Evolutionary conservation across 2,797 vertebrate genomes (phyloP).

Genomic region (Darevskia mixta): DNA sequence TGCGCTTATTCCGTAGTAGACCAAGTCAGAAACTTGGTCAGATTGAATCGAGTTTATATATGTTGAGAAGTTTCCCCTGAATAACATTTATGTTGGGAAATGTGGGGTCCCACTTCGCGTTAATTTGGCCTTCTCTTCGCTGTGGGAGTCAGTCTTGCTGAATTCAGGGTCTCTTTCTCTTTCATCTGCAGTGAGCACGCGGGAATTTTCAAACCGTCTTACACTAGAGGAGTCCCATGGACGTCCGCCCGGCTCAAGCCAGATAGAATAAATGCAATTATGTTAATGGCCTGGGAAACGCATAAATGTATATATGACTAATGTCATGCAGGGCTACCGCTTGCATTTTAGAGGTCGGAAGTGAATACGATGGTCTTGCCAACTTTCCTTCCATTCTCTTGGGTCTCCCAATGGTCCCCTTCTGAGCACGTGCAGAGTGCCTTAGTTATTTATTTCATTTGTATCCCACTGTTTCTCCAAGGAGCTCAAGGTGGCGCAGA

Average conservation of each 20-base stretch:
- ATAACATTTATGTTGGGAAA: background rate
- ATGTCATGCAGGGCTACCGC: background rate
- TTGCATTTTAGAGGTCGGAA: background rate
- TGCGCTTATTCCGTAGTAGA: background rate
- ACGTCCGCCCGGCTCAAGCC: background rate
- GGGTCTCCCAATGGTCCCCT: too few relatives aligned
- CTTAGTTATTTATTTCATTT: too few relatives aligned
- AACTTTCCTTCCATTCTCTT: background rate
- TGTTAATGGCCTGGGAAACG: background rate
- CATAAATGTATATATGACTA: background rate
- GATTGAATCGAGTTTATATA: background rate
- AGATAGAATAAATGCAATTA: background rate
- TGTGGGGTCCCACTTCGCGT: background rate
- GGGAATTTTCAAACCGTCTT: too few relatives aligned
- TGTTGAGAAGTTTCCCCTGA: background rate
- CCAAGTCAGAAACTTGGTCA: background rate
- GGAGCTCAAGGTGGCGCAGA: too few relatives aligned
- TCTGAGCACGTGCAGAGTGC: background rate
- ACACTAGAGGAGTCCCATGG: background rate
- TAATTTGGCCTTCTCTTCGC: background rate
- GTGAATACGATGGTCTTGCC: background rate
- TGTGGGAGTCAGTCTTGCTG: background rate
- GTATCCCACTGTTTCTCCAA: too few relatives aligned
- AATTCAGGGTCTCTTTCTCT: too few relatives aligned
- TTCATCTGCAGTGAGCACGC: background rate